A percentile compares a stretch with the other conserved stretches of the same genome.
These are phyloP conservation scores for Drosophila persimilis DNA, from an alignment of 1,140 invertebrate species.

Conservation along the genomic window DNA sequence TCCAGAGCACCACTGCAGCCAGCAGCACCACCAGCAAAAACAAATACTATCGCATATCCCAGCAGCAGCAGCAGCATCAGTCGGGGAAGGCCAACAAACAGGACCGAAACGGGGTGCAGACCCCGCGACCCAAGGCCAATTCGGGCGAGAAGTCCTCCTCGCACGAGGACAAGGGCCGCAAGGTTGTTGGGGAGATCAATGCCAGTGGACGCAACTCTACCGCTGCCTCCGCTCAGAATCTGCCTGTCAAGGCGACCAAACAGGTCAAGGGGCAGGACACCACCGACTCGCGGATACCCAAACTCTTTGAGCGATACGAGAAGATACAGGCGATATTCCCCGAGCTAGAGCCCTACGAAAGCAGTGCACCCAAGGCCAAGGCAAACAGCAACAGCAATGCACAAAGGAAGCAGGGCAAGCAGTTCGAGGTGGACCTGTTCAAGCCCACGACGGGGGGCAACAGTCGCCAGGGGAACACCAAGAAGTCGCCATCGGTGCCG, in stretches of 20 bases:
- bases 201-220: constrained; percentile 16
- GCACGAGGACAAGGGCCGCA: constrained; percentile 63
- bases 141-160: constrained; percentile 61
- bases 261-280: constrained; percentile 84
- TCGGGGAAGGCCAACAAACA: constrained; percentile 53
- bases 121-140: constrained; percentile 52
- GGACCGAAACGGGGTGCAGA: constrained; percentile 58
- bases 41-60: constrained; percentile 72
- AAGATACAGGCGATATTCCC: constrained; percentile 91
- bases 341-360: constrained; percentile 85
- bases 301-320: constrained; percentile 88
- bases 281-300: constrained; percentile 85
- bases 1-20: constrained; percentile 17
- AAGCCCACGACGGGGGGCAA: constrained; percentile 49
- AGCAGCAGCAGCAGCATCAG: constrained; percentile 54
- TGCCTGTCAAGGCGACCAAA: constrained; percentile 84
- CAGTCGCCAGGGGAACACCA: constrained; percentile 67
- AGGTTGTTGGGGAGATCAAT: constrained; percentile 68
- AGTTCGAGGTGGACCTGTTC: constrained; percentile 69
- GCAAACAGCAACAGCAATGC: background rate
- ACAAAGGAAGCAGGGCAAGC: constrained; percentile 57
- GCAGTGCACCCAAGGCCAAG: constrained; percentile 32
- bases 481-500: constrained; percentile 73
- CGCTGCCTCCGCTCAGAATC: too few relatives aligned
- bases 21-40: constrained; percentile 53